Conservation (phyloP, 2,797 vertebrate genomes). For the Neopelma chrysocephalum region DNA sequence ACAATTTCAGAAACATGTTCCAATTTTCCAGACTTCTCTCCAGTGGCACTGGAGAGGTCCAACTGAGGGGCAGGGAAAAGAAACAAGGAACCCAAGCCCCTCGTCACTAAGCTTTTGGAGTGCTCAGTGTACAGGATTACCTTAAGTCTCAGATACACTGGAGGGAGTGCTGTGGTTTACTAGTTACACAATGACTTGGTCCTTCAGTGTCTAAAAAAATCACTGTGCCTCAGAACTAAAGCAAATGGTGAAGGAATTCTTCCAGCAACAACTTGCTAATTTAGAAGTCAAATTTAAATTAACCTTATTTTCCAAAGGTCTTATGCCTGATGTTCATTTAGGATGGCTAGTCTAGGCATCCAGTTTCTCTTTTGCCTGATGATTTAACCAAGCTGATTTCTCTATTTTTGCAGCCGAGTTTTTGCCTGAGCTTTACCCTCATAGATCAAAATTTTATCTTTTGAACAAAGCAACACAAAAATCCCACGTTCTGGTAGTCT, state of each 20-base stretch:
- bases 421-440: not conserved
- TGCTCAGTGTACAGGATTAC: not conserved
- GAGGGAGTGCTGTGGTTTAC: not conserved
- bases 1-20: not conserved
- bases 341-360: not conserved
- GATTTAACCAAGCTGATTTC: not conserved
- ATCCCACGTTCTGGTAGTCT: not conserved
- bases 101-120: not conserved
- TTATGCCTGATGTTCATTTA: not conserved
- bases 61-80: not conserved
- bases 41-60: not conserved
- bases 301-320: not conserved
- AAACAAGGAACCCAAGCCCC: not conserved
- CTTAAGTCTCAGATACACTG: not conserved
- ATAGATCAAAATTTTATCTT: not conserved
- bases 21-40: not conserved
- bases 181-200: not conserved
- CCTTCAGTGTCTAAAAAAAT: not conserved
- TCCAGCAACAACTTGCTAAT: not conserved
- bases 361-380: not conserved
- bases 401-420: not conserved
- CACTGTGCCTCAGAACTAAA: not conserved
- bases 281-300: not conserved
- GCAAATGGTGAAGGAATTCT: not conserved
- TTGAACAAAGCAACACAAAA: not conserved